phyloP scores from a whole-genome alignment of 2,797 vertebrate genomes.

The Bradypodion pumilum region DNA sequence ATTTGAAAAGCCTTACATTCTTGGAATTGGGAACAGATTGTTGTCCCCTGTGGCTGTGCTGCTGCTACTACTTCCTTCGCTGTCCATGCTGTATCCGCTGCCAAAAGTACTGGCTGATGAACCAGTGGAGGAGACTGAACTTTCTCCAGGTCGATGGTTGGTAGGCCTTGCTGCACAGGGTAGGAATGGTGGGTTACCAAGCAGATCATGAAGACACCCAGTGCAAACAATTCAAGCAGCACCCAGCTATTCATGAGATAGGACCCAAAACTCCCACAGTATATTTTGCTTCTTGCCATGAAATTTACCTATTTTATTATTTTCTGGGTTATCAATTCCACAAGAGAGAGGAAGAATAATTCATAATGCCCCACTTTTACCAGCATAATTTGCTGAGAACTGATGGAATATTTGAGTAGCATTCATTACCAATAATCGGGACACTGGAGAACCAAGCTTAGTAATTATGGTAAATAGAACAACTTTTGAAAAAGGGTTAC shows the following conservation, averaged over 20 bases:
- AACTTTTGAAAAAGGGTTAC: conserved; percentile 45
- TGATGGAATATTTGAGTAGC: not conserved
- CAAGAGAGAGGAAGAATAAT: not conserved
- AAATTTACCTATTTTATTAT: not conserved
- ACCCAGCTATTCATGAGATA: not conserved
- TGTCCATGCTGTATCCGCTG: conserved; percentile 89
- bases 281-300: not conserved
- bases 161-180: conserved; percentile 84
- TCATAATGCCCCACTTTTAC: not conserved
- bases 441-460: not conserved
- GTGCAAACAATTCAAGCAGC: not conserved
- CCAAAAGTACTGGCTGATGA: conserved; percentile 88
- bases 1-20: conserved; percentile 84
- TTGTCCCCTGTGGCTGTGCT: conserved; percentile 81
- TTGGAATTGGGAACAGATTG: conserved; percentile 92
- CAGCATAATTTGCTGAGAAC: not conserved
- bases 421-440: not conserved
- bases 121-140: conserved; percentile 85
- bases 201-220: conserved; percentile 1
- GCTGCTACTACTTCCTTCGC: conserved; percentile 81
- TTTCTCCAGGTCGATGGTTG: conserved; percentile 86
- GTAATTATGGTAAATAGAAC: not conserved
- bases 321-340: not conserved
- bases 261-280: conserved; percentile 38
- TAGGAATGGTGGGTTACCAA: conserved; percentile 65